A percentile compares a stretch with the other conserved stretches of the same genome.
Conservation (phyloP, 2,888 invertebrate species). For the Thymelicus lineola region DNA sequence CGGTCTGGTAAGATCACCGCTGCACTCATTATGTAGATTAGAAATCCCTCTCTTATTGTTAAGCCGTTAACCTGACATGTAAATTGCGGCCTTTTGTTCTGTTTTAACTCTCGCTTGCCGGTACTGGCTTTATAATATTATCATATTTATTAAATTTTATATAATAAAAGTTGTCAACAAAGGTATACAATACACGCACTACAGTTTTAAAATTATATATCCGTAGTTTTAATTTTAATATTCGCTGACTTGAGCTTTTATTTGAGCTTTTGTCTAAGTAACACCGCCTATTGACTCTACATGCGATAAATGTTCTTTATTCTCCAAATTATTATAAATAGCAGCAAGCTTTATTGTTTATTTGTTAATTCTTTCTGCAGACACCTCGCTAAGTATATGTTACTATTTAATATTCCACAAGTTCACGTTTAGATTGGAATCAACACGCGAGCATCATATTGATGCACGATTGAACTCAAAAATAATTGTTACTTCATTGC, state of each 20-base stretch:
- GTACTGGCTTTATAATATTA: neutral
- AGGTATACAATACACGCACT: no score
- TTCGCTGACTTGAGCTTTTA: no score
- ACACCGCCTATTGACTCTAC: no score
- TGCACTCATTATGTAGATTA: conserved; percentile 55
- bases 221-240: no score
- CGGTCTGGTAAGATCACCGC: conserved; percentile 81
- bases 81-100: neutral
- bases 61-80: conserved; percentile 19
- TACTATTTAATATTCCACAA: conserved; percentile 30
- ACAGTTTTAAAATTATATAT: no score
- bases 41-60: conserved; percentile 52
- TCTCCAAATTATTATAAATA: no score
- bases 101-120: neutral
- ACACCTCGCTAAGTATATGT: conserved; percentile 13
- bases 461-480: conserved; percentile 9
- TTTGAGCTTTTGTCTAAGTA: no score
- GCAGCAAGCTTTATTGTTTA: neutral
- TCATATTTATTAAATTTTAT: neutral
- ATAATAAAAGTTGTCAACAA: neutral
- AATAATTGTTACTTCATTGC: conserved; percentile 6
- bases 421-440: conserved; percentile 22
- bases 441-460: conserved; percentile 26
- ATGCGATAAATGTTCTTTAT: no score
- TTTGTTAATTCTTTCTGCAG: conserved; percentile 16